phyloP scores from a whole-genome alignment of 2,113 vertebrate species.

The Centropristis striata region DNA sequence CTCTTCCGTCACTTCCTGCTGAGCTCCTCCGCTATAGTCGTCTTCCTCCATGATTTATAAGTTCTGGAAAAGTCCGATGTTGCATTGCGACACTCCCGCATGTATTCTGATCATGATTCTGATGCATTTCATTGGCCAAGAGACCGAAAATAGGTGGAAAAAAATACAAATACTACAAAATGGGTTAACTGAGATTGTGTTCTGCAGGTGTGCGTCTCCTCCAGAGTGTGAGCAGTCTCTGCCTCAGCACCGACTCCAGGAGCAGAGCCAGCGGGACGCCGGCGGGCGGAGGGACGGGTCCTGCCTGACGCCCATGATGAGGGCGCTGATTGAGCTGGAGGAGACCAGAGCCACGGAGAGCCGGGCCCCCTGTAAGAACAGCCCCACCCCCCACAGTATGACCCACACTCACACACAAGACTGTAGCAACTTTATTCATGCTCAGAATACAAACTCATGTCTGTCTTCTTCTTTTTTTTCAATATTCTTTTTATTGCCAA shows the following conservation, averaged over 20 bases:
- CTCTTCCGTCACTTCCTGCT: too few species aligned
- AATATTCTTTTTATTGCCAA: too few species aligned
- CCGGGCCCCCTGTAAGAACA: conserved; percentile 83
- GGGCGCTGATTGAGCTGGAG: conserved; percentile 92
- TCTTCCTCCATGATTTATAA: too few species aligned
- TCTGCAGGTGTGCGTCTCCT: conserved; percentile 67
- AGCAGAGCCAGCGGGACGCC: conserved; percentile 58
- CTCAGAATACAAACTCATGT: background rate
- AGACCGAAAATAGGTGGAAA: too few species aligned
- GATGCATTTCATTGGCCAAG: too few species aligned
- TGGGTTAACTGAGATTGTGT: background rate
- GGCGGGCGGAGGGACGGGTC: conserved; percentile 78
- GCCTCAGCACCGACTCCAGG: conserved; percentile 42
- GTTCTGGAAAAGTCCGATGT: too few species aligned
- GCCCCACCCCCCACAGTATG: conserved; percentile 39
- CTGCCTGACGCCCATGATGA: conserved; percentile 89
- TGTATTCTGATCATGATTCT: too few species aligned
- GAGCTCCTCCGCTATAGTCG: too few species aligned
- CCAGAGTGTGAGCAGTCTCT: conserved; percentile 71
- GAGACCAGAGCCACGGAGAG: conserved; percentile 90
- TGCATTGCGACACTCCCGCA: too few species aligned
- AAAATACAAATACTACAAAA: too few species aligned
- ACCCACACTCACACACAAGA: conserved; percentile 4
- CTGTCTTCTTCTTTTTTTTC: too few species aligned
- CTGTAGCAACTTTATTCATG: background rate